Evolutionary conservation across 2,797 vertebrate genomes (phyloP), one percentile per base, ranked within the genome.

Genomic region (Xiphorhynchus erythropygius): DNA sequence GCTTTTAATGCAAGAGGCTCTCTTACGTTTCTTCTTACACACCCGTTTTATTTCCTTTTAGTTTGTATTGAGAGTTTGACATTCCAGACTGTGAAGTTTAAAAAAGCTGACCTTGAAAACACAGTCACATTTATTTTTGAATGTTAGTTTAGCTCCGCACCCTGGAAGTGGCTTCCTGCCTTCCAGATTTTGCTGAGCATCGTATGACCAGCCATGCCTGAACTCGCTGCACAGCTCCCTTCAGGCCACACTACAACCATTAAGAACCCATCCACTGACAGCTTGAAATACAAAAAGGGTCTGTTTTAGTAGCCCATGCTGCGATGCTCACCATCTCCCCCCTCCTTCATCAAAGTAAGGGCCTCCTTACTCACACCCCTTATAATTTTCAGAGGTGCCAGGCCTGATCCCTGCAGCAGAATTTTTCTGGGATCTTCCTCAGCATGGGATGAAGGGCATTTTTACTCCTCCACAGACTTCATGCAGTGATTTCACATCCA

Each of bases 111-210:
- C 94, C 94, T 84, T 89, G 88, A 95, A 92, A 93, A 89, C 50
- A 42, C 18, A 89, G 92, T 32, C 94, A 90, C 88, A 93, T 97
- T 96, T 94, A 94, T 95, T 97, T 95, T 87, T 93, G 88, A 92
- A 89, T 57, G 84, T 67, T 90, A 67, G 70, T 84, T 87, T 84
- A 95, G 63, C 67, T 97, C 92, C 92, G 92, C 92, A 92, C 78
- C 83, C 93, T 87, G 90, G 22, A 81, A 93, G 88, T 16, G 19
- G 93, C 88, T 95, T 92, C 94, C 94, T 92, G 80, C 88, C 88
- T 95, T 39, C n/a, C 84, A 82, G 86, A 92, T 92, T 82, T 76
- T 80, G 70, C 81, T 73, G 83, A 84, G 52, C n/a, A 1, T 1
- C 39, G 27, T 60, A 81, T 76, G 90, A 76, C 84, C 90, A 89